A percentile compares a stretch with the other conserved stretches of the same genome.
Evolutionary conservation across 2,888 invertebrate genomes (phyloP).

Genomic region (Latrodectus elegans): DNA sequence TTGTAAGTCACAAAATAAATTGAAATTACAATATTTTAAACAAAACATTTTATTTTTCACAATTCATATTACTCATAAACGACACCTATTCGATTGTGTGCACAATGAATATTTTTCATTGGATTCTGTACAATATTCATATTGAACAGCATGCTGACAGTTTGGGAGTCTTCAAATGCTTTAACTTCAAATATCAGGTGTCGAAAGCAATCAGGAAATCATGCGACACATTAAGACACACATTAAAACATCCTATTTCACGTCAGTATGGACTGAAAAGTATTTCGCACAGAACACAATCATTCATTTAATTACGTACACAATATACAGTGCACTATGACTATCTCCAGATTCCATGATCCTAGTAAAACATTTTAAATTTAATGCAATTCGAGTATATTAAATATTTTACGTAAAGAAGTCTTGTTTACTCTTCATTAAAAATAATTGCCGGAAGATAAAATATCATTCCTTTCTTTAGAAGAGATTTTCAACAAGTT

Average conservation of each 20-base stretch:
- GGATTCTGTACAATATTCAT: background rate
- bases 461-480: no score
- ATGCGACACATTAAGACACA: conserved; percentile 45
- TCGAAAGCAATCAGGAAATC: conserved; percentile 7
- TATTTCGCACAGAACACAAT: conserved; percentile 41
- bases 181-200: conserved; percentile 11
- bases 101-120: background rate
- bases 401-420: no score
- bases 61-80: background rate
- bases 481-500: no score
- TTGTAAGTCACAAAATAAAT: background rate
- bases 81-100: background rate
- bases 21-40: background rate
- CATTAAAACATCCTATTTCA: conserved; percentile 42
- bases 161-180: background rate
- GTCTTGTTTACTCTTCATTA: no score
- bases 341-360: conserved; percentile 41
- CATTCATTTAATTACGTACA: conserved; percentile 59
- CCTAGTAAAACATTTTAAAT: background rate
- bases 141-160: background rate
- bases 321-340: conserved; percentile 63
- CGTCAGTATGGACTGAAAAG: conserved; percentile 36
- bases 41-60: background rate
- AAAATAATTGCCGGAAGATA: no score
- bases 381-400: background rate